These are phyloP conservation scores for Atethmia centrago DNA, from an alignment of 2,888 invertebrate species.

Conservation along the genomic window DNA sequence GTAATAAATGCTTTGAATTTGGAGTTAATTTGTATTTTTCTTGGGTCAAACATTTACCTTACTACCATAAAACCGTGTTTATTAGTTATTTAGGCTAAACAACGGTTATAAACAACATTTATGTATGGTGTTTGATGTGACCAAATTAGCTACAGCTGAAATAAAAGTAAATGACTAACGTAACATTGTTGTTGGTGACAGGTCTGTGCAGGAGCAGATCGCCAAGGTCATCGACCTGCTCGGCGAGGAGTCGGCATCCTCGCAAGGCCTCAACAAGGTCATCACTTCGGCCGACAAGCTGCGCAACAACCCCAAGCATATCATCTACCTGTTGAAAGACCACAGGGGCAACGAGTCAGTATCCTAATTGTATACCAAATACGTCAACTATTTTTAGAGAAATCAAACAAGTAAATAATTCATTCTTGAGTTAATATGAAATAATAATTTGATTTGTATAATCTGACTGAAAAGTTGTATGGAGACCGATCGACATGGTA, in stretches of 20 bases:
- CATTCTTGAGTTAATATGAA: background rate
- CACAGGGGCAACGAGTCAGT: constrained; percentile 75
- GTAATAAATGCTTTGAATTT: too few species aligned
- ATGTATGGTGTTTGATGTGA: background rate
- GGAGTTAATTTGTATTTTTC: too few species aligned
- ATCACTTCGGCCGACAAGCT: constrained; percentile 94
- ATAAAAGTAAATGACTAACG: background rate
- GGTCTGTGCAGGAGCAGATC: constrained; percentile 75
- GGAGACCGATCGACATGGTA: too few species aligned
- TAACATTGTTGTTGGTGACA: constrained; percentile 49
- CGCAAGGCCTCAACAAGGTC: constrained; percentile 93
- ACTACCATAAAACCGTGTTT: too few species aligned
- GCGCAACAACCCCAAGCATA: constrained; percentile 81
- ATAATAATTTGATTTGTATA: background rate
- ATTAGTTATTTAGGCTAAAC: too few species aligned
- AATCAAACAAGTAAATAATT: background rate
- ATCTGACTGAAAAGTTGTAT: background rate
- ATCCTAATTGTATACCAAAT: background rate
- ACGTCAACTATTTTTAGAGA: too few species aligned
- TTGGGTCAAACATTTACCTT: too few species aligned
- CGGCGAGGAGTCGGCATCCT: constrained; percentile 93
- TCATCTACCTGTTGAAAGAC: constrained; percentile 84
- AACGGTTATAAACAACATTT: too few species aligned
- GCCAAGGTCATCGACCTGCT: constrained; percentile 92
- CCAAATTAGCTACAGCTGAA: background rate